Evolutionary conservation across 2,797 vertebrate species (phyloP).

Genomic region (Dicrostonyx torquatus): DNA sequence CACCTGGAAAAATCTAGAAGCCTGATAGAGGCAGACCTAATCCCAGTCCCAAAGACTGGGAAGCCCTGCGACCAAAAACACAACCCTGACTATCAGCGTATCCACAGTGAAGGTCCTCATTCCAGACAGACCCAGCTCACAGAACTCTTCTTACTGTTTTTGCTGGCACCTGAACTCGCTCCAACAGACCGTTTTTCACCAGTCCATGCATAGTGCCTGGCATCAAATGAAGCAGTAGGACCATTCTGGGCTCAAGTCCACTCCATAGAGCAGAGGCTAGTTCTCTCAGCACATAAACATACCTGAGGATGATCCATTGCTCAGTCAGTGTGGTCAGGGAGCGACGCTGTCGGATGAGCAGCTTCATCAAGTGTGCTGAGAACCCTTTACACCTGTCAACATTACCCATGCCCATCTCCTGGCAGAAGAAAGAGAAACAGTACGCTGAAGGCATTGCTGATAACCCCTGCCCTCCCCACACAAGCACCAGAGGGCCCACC

Average conservation of each 20-base stretch:
- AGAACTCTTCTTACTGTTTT: not conserved
- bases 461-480: not conserved
- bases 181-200: not conserved
- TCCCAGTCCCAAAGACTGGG: not conserved
- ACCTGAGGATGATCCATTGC: slow-evolving; percentile 94
- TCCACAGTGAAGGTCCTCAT: not conserved
- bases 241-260: not conserved
- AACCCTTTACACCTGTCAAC: slow-evolving; percentile 95
- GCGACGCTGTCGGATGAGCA: slow-evolving; percentile 91
- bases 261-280: not conserved
- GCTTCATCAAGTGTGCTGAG: slow-evolving; percentile 93
- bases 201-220: not conserved
- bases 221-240: not conserved
- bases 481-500: not conserved
- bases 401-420: slow-evolving; percentile 94
- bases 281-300: not conserved
- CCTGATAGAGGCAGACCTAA: not conserved
- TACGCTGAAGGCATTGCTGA: not conserved
- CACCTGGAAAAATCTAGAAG: not conserved
- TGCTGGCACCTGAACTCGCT: not conserved
- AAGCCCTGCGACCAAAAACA: not conserved
- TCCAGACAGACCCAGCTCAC: not conserved
- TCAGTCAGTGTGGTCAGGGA: slow-evolving; percentile 91
- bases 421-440: not conserved
- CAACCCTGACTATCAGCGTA: not conserved